phyloP scores from a whole-genome alignment of 2,797 vertebrate species.

The Silurus lanzhouensis region DNA sequence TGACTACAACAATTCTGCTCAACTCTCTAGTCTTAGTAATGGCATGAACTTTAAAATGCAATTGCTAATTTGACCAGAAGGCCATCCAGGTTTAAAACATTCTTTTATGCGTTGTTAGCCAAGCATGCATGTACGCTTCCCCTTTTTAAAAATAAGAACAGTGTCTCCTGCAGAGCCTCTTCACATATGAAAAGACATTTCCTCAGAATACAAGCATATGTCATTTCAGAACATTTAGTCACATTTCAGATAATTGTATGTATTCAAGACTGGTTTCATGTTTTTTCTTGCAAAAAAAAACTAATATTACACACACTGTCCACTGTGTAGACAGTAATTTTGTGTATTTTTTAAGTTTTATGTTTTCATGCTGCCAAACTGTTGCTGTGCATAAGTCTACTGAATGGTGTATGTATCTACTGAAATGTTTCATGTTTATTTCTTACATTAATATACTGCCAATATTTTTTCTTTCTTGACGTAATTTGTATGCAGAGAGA shows the following conservation, averaged over 20 bases:
- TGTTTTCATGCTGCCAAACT: not conserved
- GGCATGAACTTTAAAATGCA: not conserved
- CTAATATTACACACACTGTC: too few species aligned
- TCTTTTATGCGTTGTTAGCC: not conserved
- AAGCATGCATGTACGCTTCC: conserved; percentile 9
- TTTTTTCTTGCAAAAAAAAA: not conserved
- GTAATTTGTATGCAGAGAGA: not conserved
- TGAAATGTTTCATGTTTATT: not conserved
- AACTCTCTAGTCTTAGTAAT: not conserved
- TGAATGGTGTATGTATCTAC: too few species aligned
- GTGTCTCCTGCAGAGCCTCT: not conserved
- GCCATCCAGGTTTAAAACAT: not conserved
- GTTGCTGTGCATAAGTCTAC: not conserved
- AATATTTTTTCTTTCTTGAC: not conserved
- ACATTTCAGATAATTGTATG: not conserved
- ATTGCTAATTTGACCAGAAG: not conserved
- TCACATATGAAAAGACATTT: not conserved
- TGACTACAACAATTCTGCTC: not conserved
- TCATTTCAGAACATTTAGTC: not conserved
- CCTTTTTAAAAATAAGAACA: conserved; percentile 9
- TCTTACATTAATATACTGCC: not conserved
- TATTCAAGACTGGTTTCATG: not conserved
- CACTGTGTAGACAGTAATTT: not conserved
- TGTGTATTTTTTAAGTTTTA: not conserved
- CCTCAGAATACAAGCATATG: not conserved